A percentile compares a stretch with the other conserved stretches of the same genome.
Conservation (phyloP, 1,140 invertebrate genomes). For the Diabrotica virgifera region DNA sequence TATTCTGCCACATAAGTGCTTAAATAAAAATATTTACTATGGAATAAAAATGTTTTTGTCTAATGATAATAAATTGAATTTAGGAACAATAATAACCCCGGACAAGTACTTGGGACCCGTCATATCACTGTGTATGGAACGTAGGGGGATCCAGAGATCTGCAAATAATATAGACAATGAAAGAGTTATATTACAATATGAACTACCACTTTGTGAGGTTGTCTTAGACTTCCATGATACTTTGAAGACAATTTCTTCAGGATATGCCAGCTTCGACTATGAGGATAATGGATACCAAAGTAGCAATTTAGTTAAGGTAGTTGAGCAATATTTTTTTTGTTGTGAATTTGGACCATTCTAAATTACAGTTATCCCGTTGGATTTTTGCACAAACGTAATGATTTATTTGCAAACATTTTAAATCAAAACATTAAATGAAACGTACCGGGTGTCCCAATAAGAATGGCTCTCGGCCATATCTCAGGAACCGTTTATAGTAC, state of each 20-base stretch:
- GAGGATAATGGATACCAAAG: conserved; percentile 82
- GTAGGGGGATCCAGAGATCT: conserved; percentile 73
- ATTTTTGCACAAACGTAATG: no score
- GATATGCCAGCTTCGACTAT: conserved; percentile 98
- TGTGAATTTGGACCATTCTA: background rate
- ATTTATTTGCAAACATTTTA: no score
- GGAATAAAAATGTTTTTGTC: background rate
- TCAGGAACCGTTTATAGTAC: no score
- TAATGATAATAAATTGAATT: conserved; percentile 5
- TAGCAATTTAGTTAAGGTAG: conserved; percentile 70
- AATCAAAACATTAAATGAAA: no score
- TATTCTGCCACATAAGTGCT: no score
- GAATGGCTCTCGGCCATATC: no score
- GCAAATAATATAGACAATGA: conserved; percentile 78
- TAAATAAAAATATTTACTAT: background rate
- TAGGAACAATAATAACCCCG: conserved; percentile 88
- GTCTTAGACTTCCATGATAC: conserved; percentile 93
- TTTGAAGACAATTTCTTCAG: conserved; percentile 85
- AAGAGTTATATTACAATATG: conserved; percentile 76
- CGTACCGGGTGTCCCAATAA: no score
- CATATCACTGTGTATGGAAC: conserved; percentile 71
- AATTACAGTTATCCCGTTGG: no score
- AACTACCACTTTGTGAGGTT: conserved; percentile 89
- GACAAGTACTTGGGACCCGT: conserved; percentile 68
- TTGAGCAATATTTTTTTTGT: conserved; percentile 1